phyloP scores from a whole-genome alignment of 2,113 vertebrate species.

The Pelobates fuscus region DNA sequence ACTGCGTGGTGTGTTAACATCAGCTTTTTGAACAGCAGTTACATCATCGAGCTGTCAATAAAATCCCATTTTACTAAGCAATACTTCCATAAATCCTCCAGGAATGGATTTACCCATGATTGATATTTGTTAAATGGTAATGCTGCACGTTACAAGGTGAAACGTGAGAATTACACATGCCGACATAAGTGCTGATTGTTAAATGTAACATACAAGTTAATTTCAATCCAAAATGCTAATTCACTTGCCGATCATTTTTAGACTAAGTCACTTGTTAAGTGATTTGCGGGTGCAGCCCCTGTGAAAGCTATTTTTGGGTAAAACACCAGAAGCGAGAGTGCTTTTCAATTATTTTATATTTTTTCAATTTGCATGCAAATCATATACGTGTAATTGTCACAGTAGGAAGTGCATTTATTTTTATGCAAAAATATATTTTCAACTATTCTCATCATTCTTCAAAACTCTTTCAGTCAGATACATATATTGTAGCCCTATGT shows the following conservation, averaged over 20 bases:
- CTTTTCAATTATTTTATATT: constrained; percentile 3
- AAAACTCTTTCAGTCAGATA: too few relatives aligned
- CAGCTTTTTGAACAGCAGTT: too few relatives aligned
- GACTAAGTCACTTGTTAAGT: background rate
- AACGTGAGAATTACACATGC: constrained; percentile 34
- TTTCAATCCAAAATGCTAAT: constrained; percentile 11
- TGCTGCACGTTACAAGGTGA: constrained; percentile 10
- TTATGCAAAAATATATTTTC: background rate
- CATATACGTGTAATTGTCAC: background rate
- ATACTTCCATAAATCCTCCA: background rate
- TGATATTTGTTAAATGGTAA: constrained; percentile 7
- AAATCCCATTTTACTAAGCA: background rate
- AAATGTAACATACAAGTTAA: constrained; percentile 22
- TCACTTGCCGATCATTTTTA: constrained; percentile 1
- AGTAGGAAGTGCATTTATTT: background rate
- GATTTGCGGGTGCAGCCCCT: background rate
- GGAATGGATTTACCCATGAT: background rate
- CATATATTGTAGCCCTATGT: too few relatives aligned
- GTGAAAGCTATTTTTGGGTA: constrained; percentile 3
- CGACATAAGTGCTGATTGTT: constrained; percentile 25
- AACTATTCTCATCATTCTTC: too few relatives aligned
- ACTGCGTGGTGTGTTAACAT: too few relatives aligned
- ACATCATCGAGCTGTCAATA: too few relatives aligned
- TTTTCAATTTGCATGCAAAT: constrained; percentile 18
- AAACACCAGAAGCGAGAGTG: constrained; percentile 5